phyloP scores from a whole-genome alignment of 2,888 invertebrate genomes.

The Agonopterix alstromeriana region DNA sequence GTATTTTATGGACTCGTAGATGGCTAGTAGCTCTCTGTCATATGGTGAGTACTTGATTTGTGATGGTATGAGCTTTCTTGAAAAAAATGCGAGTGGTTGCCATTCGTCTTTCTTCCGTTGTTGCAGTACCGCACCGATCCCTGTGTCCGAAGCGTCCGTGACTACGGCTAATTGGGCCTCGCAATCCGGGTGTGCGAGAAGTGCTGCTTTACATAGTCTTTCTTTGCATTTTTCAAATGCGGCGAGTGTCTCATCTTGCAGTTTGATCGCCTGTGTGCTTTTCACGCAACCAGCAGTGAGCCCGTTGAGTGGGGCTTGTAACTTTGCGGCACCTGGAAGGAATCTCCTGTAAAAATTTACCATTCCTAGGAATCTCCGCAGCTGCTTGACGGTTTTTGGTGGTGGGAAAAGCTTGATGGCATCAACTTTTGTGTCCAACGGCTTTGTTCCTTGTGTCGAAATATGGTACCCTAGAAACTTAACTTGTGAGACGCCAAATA shows the following conservation, averaged over 20 bases:
- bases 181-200: not conserved
- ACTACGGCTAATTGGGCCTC: constrained; percentile 14
- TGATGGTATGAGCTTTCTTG: not conserved
- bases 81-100: constrained; percentile 2
- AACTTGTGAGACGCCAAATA: not conserved
- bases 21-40: not conserved
- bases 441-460: not conserved
- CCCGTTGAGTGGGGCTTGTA: too few relatives aligned
- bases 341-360: too few relatives aligned
- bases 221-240: not conserved
- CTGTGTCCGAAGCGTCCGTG: constrained; percentile 24
- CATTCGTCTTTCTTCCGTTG: constrained; percentile 17
- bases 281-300: too few relatives aligned
- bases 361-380: too few relatives aligned
- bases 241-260: too few relatives aligned
- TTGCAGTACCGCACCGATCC: constrained; percentile 14
- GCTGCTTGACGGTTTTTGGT: too few relatives aligned
- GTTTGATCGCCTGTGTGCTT: too few relatives aligned
- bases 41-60: not conserved
- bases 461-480: not conserved
- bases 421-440: too few relatives aligned
- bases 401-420: too few relatives aligned
- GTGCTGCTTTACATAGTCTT: not conserved
- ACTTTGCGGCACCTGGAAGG: too few relatives aligned
- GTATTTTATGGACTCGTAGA: too few relatives aligned